Evolutionary conservation across 2,888 invertebrate genomes (phyloP).

Genomic region (Dasysyrphus albostriatus): DNA sequence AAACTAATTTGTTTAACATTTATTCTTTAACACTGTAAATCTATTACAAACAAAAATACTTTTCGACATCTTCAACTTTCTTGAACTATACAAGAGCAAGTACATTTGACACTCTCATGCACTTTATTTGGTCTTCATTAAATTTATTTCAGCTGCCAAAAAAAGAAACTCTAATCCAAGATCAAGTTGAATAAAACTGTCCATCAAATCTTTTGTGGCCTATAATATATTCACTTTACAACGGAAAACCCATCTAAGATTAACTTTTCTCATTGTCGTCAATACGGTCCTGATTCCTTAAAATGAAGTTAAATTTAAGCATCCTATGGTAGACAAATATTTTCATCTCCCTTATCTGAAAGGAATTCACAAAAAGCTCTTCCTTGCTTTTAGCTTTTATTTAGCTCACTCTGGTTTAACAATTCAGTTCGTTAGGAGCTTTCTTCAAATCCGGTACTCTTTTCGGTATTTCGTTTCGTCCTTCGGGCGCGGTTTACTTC

Average conservation of each 20-base stretch:
- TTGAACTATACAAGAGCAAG: too few relatives aligned
- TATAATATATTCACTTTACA: not conserved
- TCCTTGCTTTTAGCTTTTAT: constrained; percentile 53
- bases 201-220: not conserved
- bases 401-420: constrained; percentile 65
- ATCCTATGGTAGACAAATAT: not conserved
- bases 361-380: constrained; percentile 12
- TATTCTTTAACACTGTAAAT: too few relatives aligned
- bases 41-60: too few relatives aligned
- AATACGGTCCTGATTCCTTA: constrained; percentile 5
- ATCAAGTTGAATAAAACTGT: not conserved
- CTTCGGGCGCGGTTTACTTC: constrained; percentile 70
- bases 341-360: not conserved
- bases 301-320: not conserved
- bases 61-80: too few relatives aligned
- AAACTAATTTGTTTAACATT: too few relatives aligned
- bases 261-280: not conserved
- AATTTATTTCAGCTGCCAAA: not conserved
- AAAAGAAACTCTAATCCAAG: not conserved
- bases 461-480: constrained; percentile 42
- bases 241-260: not conserved
- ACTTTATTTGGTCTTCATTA: too few relatives aligned
- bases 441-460: constrained; percentile 72
- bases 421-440: constrained; percentile 75
- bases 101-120: too few relatives aligned